These are phyloP conservation scores for Elegia similella DNA, from an alignment of 2,888 invertebrate species.

Conservation along the genomic window DNA sequence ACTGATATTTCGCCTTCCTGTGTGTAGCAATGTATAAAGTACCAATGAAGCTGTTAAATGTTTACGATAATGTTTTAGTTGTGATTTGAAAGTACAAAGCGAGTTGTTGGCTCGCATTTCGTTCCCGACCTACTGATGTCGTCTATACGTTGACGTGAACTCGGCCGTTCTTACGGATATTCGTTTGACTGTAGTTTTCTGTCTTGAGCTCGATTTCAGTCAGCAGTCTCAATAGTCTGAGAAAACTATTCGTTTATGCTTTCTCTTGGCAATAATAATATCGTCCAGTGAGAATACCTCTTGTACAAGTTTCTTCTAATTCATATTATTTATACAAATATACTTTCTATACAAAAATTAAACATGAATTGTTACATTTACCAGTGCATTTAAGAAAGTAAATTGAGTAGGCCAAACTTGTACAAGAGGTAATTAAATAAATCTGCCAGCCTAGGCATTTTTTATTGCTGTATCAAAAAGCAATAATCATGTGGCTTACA, in stretches of 20 bases:
- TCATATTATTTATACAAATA: background rate
- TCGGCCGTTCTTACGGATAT: background rate
- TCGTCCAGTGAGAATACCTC: background rate
- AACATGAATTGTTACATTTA: background rate
- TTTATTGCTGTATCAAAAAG: background rate
- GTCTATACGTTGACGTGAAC: background rate
- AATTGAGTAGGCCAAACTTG: background rate
- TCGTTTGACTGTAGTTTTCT: background rate
- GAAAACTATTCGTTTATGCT: background rate
- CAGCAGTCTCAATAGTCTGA: background rate
- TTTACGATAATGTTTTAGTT: constrained; percentile 53
- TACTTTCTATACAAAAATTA: background rate
- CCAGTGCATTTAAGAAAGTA: background rate
- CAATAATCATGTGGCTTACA: background rate
- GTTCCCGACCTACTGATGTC: constrained; percentile 3
- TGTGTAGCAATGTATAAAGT: constrained; percentile 15
- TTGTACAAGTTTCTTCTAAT: background rate
- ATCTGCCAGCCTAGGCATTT: background rate
- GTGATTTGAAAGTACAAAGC: constrained; percentile 75
- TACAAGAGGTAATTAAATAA: background rate
- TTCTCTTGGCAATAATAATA: background rate
- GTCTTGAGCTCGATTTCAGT: background rate
- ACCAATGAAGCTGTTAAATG: constrained; percentile 22
- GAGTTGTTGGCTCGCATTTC: constrained; percentile 48
- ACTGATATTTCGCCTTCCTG: constrained; percentile 26